Percentiles rank a stretch among this genome's conserved stretches.
phyloP scores from a whole-genome alignment of 2,888 invertebrate species.

The Trichacis sp. region DNA sequence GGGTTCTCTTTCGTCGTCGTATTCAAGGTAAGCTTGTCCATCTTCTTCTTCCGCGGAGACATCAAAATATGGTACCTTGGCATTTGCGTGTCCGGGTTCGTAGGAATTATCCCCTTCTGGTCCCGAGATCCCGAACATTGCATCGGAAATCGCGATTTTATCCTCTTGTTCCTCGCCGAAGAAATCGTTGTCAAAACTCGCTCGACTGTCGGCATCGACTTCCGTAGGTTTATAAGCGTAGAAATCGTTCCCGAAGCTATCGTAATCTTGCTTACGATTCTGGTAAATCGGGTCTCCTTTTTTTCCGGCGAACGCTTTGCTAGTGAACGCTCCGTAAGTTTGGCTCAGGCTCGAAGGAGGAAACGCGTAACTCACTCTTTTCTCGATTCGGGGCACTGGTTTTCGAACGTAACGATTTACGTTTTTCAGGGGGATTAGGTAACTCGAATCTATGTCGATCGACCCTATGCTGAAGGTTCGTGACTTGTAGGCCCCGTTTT shows the following conservation, averaged over 20 bases:
- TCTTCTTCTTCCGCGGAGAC: neutral
- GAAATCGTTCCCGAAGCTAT: neutral
- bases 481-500: neutral
- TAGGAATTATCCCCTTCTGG: neutral
- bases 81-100: neutral
- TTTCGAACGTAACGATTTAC: neutral
- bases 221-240: neutral
- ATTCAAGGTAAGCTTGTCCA: conserved; percentile 16
- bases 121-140: neutral
- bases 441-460: neutral
- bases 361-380: conserved; percentile 14
- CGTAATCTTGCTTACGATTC: neutral
- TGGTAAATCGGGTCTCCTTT: conserved; percentile 2
- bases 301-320: conserved; percentile 17
- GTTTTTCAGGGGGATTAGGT: neutral
- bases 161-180: neutral
- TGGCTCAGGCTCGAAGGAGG: conserved; percentile 13
- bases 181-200: neutral
- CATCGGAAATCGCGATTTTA: neutral
- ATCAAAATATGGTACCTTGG: neutral
- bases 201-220: neutral
- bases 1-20: conserved; percentile 18
- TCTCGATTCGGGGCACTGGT: conserved; percentile 22
- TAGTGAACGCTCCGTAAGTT: conserved; percentile 27
- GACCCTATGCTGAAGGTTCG: neutral